Conservation (phyloP, 2,113 vertebrate genomes). For the Shinisaurus crocodilurus region DNA sequence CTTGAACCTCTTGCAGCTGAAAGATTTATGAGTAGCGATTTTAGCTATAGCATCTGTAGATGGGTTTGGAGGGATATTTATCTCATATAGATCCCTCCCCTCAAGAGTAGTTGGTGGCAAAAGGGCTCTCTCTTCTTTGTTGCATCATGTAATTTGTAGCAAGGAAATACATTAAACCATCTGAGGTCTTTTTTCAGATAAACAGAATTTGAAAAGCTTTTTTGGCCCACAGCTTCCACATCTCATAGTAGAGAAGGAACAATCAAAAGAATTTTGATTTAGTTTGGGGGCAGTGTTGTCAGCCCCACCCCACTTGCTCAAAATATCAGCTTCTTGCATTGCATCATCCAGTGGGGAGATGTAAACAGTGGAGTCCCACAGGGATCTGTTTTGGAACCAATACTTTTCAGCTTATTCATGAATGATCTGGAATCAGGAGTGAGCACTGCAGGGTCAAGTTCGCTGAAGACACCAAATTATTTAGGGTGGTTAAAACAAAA, state of each 20-base stretch:
- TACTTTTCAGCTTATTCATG: too few species aligned
- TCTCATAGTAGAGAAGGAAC: not conserved
- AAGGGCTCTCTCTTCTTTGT: conserved; percentile 31
- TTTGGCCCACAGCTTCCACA: not conserved
- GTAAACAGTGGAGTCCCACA: too few species aligned
- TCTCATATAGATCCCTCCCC: conserved; percentile 56
- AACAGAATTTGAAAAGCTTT: not conserved
- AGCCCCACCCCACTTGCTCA: not conserved
- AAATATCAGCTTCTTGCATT: not conserved
- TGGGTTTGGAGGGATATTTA: conserved; percentile 43
- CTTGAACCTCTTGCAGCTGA: conserved; percentile 60
- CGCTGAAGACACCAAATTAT: too few species aligned
- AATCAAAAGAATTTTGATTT: not conserved
- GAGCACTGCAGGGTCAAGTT: too few species aligned
- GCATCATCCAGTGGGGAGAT: not conserved
- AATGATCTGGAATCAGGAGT: too few species aligned
- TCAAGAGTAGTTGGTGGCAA: conserved; percentile 50
- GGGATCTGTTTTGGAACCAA: too few species aligned
- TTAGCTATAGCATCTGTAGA: conserved; percentile 26
- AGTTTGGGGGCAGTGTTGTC: not conserved
- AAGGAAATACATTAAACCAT: conserved; percentile 25
- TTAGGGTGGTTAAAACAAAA: too few species aligned
- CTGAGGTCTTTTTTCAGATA: not conserved
- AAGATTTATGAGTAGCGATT: conserved; percentile 63
- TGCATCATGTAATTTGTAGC: conserved; percentile 45